phyloP scores from a whole-genome alignment of 2,113 vertebrate species.

The Pseudopodoces humilis region DNA sequence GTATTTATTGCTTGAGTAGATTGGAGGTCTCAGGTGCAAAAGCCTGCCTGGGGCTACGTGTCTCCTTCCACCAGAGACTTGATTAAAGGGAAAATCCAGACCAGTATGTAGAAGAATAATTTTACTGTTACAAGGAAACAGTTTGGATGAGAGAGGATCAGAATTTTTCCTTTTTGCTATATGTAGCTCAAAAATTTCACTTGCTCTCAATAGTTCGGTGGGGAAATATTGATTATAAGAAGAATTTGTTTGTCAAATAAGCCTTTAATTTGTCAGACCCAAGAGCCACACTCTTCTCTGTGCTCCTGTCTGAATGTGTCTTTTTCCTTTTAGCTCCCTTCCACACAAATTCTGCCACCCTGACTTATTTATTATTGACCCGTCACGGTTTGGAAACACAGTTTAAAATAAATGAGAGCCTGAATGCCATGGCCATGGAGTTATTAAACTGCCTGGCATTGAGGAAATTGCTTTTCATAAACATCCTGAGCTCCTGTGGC shows the following conservation, averaged over 20 bases:
- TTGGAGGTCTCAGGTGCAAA: constrained; percentile 55
- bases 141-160: background rate
- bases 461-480: constrained; percentile 75
- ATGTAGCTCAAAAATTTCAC: background rate
- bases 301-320: background rate
- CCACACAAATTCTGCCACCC: constrained; percentile 5
- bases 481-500: background rate
- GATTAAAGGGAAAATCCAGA: background rate
- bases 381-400: constrained; percentile 48
- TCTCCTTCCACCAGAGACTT: background rate
- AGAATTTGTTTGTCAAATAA: background rate
- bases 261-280: background rate
- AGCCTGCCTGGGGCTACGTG: background rate
- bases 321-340: background rate
- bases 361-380: constrained; percentile 53
- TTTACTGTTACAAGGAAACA: background rate
- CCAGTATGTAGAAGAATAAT: background rate
- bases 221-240: background rate
- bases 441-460: constrained; percentile 65
- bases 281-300: background rate
- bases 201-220: background rate
- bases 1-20: constrained; percentile 41
- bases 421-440: background rate
- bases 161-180: background rate
- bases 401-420: constrained; percentile 68